Conservation (phyloP, 2,888 invertebrate species). For the Serripes groenlandicus region DNA sequence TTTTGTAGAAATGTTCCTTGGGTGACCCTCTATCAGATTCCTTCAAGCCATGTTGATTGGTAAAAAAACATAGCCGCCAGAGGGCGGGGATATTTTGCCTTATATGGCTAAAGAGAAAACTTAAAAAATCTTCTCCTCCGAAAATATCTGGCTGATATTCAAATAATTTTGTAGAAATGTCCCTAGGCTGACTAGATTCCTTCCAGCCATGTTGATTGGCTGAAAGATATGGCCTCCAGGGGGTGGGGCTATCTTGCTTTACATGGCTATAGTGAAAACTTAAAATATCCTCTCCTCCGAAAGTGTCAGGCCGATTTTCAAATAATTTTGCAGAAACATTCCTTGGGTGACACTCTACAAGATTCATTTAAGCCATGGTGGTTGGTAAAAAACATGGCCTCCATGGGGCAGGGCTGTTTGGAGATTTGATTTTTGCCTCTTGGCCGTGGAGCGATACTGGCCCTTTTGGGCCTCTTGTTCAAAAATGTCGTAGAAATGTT, state of each 20-base stretch:
- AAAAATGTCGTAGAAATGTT: no score
- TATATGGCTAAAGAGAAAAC: not conserved
- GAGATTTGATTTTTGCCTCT: no score
- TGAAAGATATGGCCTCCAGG: not conserved
- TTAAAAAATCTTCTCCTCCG: not conserved
- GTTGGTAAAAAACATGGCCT: not conserved
- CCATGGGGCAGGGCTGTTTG: no score
- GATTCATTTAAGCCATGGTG: not conserved
- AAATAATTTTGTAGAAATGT: not conserved
- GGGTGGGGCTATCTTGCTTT: not conserved
- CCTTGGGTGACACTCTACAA: not conserved
- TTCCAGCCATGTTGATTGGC: not conserved
- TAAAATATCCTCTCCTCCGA: not conserved
- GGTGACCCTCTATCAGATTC: not conserved
- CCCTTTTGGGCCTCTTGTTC: no score
- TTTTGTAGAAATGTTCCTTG: not conserved
- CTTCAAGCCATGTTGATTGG: not conserved
- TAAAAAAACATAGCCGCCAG: not conserved
- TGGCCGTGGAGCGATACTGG: no score
- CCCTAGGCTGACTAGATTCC: not conserved
- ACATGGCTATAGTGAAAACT: no score
- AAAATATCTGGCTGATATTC: not conserved
- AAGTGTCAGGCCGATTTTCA: not conserved
- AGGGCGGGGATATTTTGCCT: not conserved
- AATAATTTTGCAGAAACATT: not conserved